Conservation (phyloP, 2,113 vertebrate genomes). For the Oreotrochilus melanogaster region DNA sequence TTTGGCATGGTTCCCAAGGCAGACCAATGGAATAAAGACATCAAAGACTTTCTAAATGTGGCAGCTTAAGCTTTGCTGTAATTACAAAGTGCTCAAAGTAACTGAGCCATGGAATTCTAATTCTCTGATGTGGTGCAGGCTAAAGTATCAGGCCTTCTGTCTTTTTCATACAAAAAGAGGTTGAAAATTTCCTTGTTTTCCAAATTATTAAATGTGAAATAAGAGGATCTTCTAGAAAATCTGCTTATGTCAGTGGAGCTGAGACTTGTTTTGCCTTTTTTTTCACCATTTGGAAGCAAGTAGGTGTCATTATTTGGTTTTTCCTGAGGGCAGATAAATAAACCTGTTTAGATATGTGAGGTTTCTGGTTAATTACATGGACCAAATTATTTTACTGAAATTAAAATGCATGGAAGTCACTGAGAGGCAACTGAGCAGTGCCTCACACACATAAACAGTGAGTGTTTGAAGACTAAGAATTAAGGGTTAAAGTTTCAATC, state of each 20-base stretch:
- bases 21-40: background rate
- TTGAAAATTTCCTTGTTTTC: background rate
- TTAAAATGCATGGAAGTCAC: background rate
- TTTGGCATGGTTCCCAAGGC: background rate
- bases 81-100: background rate
- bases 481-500: background rate
- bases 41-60: constrained; percentile 9
- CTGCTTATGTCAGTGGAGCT: background rate
- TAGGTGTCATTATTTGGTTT: background rate
- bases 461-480: background rate
- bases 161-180: background rate
- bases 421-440: background rate
- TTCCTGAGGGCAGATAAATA: background rate
- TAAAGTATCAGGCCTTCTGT: background rate
- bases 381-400: background rate
- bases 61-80: background rate
- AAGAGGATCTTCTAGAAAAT: background rate
- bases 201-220: background rate
- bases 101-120: background rate
- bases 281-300: background rate
- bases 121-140: background rate
- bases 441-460: background rate
- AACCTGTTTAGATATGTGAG: background rate
- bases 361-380: background rate
- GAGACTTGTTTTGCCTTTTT: background rate